Evolutionary conservation across 2,797 vertebrate species (phyloP).

Genomic region (Danio tinwini): DNA sequence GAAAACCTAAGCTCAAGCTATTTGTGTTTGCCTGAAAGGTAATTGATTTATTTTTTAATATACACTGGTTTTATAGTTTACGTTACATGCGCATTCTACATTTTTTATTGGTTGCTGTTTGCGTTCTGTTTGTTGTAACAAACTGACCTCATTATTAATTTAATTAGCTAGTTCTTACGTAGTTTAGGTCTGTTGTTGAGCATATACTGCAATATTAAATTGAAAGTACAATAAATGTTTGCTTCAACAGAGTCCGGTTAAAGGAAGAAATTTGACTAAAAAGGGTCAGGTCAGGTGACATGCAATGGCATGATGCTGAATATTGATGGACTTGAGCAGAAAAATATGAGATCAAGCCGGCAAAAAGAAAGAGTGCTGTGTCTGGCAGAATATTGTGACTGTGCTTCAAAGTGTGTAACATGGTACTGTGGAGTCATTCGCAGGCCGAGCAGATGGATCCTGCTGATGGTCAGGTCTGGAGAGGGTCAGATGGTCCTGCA

Average conservation of each 20-base stretch:
- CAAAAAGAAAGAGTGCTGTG: slow-evolving; percentile 40
- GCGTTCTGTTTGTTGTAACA: not conserved
- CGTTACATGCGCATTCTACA: too few relatives aligned
- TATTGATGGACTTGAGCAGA: slow-evolving; percentile 26
- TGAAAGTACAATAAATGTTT: not conserved
- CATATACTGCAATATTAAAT: not conserved
- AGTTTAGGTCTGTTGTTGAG: not conserved
- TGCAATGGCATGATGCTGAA: not conserved
- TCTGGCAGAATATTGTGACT: slow-evolving; percentile 45
- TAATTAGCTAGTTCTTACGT: not conserved
- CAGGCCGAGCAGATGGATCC: slow-evolving; percentile 70
- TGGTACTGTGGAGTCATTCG: slow-evolving; percentile 59
- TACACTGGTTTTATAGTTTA: not conserved
- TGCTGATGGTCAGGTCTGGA: slow-evolving; percentile 59
- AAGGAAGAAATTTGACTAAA: not conserved
- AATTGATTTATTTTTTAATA: not conserved
- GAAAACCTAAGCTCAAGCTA: too few relatives aligned
- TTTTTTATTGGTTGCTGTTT: not conserved
- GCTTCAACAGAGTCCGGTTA: not conserved
- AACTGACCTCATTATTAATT: not conserved
- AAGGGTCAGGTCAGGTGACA: slow-evolving; percentile 9
- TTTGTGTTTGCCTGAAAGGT: not conserved
- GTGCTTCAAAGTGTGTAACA: slow-evolving; percentile 38
- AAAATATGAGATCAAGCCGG: slow-evolving; percentile 38
- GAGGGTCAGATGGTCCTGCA: slow-evolving; percentile 70